phyloP scores from a whole-genome alignment of 2,797 vertebrate species.

The Halcyon leucocephala region DNA sequence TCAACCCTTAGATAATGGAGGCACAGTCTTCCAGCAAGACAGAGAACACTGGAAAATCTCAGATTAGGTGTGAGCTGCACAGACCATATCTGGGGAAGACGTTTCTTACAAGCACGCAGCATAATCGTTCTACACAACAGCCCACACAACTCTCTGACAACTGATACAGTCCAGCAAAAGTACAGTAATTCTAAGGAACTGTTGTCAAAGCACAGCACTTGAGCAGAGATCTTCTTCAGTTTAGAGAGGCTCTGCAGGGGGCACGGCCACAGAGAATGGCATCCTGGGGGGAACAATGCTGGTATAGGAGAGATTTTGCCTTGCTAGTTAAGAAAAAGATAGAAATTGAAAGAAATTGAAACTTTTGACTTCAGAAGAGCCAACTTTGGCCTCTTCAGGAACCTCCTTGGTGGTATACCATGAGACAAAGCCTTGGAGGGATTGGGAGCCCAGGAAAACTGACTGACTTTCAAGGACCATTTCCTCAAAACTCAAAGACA shows the following conservation, averaged over 20 bases:
- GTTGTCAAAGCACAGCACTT: accelerated
- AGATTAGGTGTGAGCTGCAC: background rate
- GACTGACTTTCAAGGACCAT: too few relatives aligned
- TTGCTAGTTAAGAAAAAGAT: background rate
- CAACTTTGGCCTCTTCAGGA: too few relatives aligned
- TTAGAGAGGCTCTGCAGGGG: accelerated
- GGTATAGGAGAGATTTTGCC: accelerated
- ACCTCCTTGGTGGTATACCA: too few relatives aligned
- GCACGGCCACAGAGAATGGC: accelerated
- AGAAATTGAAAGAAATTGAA: background rate
- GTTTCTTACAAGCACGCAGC: background rate
- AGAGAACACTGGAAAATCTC: background rate
- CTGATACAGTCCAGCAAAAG: background rate
- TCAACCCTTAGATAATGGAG: background rate
- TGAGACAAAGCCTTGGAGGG: too few relatives aligned
- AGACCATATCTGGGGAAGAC: background rate
- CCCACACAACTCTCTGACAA: background rate
- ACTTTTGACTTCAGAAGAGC: too few relatives aligned
- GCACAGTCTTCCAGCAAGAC: background rate
- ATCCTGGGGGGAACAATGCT: accelerated
- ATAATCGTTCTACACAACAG: accelerated
- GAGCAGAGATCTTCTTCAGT: too few relatives aligned
- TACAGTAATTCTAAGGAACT: background rate
- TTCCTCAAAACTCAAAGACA: too few relatives aligned
- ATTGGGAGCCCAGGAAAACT: too few relatives aligned